These are phyloP conservation scores for Nannospalax galili DNA, from an alignment of 2,113 vertebrate genomes.

Conservation along the genomic window DNA sequence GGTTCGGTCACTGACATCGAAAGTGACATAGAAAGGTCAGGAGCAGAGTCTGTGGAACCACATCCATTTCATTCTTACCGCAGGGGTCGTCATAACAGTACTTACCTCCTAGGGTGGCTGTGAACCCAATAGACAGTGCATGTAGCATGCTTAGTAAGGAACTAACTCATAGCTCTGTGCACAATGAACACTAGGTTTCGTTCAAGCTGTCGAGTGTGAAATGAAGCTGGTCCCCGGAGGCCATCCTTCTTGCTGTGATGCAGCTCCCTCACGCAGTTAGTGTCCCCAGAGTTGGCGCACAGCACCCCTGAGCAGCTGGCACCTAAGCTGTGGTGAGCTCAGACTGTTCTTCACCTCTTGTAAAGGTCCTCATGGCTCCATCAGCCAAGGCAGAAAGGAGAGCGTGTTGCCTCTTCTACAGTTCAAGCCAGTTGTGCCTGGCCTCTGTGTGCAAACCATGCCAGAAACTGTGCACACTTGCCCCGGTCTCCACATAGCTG, in stretches of 20 bases:
- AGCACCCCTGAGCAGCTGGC: not conserved
- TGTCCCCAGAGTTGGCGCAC: not conserved
- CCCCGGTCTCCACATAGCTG: not conserved
- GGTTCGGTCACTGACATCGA: not conserved
- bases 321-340: not conserved
- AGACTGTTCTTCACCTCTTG: not conserved
- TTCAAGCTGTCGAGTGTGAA: not conserved
- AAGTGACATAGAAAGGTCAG: fast-evolving
- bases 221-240: not conserved
- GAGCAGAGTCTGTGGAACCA: not conserved
- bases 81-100: not conserved
- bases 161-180: not conserved
- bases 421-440: no score
- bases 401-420: not conserved
- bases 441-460: not conserved
- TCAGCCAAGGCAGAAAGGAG: not conserved
- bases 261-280: not conserved
- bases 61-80: not conserved
- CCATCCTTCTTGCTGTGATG: not conserved
- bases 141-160: not conserved
- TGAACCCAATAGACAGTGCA: not conserved
- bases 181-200: not conserved
- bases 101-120: not conserved
- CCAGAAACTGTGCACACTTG: not conserved
- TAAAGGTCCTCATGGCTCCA: not conserved